These are phyloP conservation scores for Genyomyrus donnyi DNA, from an alignment of 2,113 vertebrate species.

Conservation along the genomic window DNA sequence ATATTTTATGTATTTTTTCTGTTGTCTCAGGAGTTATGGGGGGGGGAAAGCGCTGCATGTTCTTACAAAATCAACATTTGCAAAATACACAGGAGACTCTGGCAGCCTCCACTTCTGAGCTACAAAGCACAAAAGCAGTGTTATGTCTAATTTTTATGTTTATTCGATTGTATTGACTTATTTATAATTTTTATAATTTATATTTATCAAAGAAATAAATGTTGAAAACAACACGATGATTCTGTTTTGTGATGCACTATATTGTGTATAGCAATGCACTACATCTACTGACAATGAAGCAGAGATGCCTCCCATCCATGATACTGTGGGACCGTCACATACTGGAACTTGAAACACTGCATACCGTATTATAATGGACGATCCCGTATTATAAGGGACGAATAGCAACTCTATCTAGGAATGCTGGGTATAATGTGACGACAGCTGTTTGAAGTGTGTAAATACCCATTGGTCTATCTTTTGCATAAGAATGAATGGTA, in stretches of 20 bases:
- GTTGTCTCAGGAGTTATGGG: not conserved
- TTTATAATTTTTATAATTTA: not conserved
- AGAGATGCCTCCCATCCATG: not conserved
- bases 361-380: not conserved
- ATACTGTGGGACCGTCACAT: not conserved
- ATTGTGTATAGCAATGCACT: not conserved
- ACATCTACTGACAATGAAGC: not conserved
- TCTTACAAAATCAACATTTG: not conserved
- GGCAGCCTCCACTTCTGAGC: not conserved
- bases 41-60: not conserved
- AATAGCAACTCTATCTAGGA: not conserved
- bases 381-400: not conserved
- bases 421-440: not conserved
- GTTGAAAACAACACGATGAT: not conserved
- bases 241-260: not conserved
- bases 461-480: not conserved
- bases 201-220: not conserved
- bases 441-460: not conserved
- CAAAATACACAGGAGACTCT: not conserved
- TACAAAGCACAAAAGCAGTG: not conserved
- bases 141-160: not conserved
- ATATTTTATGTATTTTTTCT: not conserved
- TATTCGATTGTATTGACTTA: not conserved
- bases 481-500: not conserved
- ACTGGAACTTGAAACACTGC: not conserved